Percentiles rank a stretch among this genome's conserved stretches.
These are phyloP conservation scores for Parotocinclus haroldoi DNA, from an alignment of 2,797 vertebrate species.

Conservation along the genomic window DNA sequence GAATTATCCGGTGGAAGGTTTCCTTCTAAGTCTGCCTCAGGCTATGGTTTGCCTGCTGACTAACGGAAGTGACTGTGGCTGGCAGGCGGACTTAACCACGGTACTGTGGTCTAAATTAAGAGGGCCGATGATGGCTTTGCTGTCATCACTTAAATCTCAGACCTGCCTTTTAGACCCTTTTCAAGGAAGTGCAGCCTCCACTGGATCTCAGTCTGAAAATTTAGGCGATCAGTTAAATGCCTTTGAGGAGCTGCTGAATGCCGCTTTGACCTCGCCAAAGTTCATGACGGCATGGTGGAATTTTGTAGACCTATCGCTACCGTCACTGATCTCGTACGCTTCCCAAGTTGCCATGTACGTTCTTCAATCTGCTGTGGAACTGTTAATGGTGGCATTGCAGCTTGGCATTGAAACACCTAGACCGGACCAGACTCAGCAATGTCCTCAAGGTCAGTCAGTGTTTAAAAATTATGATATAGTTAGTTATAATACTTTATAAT, in stretches of 20 bases:
- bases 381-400: constrained; percentile 64
- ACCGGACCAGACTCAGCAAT: constrained; percentile 58
- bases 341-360: constrained; percentile 50
- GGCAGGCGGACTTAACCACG: constrained; percentile 63
- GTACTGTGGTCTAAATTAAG: constrained; percentile 54
- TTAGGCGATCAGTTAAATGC: constrained; percentile 11
- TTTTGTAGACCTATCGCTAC: constrained; percentile 53
- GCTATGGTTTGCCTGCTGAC: constrained; percentile 67
- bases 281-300: constrained; percentile 50
- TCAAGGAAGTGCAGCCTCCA: constrained; percentile 44
- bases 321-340: constrained; percentile 48
- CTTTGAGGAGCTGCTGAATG: constrained; percentile 55
- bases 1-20: constrained; percentile 33
- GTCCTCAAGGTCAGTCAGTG: constrained; percentile 65
- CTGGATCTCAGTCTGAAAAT: constrained; percentile 1
- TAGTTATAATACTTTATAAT: no score
- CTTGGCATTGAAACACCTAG: constrained; percentile 63
- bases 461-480: no score
- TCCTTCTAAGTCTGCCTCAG: constrained; percentile 61
- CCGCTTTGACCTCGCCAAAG: constrained; percentile 54
- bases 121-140: constrained; percentile 49
- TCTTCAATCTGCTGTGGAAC: constrained; percentile 62
- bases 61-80: constrained; percentile 62
- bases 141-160: constrained; percentile 58
- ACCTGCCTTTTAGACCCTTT: constrained; percentile 52